These are phyloP conservation scores for Trichonephila clavata DNA, from an alignment of 1,140 invertebrate species.

Conservation along the genomic window DNA sequence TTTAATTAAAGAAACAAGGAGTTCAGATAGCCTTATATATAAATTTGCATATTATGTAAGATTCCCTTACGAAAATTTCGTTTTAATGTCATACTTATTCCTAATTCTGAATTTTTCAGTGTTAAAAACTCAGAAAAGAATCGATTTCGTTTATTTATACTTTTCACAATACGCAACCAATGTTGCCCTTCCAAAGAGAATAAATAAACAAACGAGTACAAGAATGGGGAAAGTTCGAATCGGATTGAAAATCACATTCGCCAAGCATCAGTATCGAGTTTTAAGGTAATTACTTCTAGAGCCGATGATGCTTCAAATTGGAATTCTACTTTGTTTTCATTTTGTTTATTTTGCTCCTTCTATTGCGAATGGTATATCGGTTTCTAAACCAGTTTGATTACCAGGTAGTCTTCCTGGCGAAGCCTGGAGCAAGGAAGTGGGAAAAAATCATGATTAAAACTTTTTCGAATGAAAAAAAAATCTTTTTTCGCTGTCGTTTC, in stretches of 20 bases:
- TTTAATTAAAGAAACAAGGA: too few species aligned
- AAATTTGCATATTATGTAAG: too few species aligned
- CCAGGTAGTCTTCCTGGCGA: conserved; percentile 11
- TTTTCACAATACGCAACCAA: neutral
- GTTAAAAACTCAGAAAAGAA: neutral
- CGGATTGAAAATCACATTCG: conserved; percentile 26
- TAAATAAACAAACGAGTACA: neutral
- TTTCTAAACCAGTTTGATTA: conserved; percentile 7
- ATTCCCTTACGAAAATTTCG: too few species aligned
- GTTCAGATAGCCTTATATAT: too few species aligned
- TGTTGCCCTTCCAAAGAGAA: neutral
- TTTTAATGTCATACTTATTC: too few species aligned
- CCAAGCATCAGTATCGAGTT: conserved; percentile 50
- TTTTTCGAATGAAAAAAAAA: conserved; percentile 44
- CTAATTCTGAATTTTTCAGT: too few species aligned
- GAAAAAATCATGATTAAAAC: conserved; percentile 60
- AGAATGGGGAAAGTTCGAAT: neutral
- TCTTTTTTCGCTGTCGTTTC: neutral
- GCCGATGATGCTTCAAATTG: conserved; percentile 58
- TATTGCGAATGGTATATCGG: neutral
- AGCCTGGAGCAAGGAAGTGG: neutral
- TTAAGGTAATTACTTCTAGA: conserved; percentile 54
- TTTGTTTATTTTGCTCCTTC: neutral
- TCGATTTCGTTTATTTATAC: neutral
- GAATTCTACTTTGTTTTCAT: conserved; percentile 32